Evolutionary conservation across 2,888 invertebrate species (phyloP).

Genomic region (Meteorus cinctellus): DNA sequence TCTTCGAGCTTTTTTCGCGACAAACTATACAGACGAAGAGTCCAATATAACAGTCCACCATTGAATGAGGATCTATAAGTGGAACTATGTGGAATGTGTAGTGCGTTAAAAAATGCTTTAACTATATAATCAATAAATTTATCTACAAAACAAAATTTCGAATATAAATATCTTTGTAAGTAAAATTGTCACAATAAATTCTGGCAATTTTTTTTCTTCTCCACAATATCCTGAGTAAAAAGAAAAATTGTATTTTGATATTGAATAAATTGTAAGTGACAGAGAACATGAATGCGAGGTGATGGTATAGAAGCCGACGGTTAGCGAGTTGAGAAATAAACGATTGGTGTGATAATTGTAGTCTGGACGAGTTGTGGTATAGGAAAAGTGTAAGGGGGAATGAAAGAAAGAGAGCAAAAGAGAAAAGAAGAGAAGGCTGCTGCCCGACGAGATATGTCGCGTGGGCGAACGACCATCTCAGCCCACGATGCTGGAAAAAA

Average conservation of each 20-base stretch:
- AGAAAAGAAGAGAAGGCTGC: constrained; percentile 34
- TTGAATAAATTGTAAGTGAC: constrained; percentile 24
- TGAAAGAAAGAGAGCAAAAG: constrained; percentile 8
- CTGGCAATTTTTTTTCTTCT: no score
- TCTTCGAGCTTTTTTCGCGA: background rate
- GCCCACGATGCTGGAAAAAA: constrained; percentile 50
- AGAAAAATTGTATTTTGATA: background rate
- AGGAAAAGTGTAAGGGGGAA: constrained; percentile 33
- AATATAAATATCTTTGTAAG: no score
- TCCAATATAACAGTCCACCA: background rate
- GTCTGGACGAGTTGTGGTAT: constrained; percentile 42
- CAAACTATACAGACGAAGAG: background rate
- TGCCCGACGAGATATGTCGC: constrained; percentile 48
- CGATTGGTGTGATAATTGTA: constrained; percentile 46
- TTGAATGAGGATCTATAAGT: constrained; percentile 12
- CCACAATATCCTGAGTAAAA: no score
- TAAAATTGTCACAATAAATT: no score
- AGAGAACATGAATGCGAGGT: constrained; percentile 22
- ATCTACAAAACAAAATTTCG: background rate
- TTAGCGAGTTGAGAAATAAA: constrained; percentile 47
- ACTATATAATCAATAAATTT: background rate
- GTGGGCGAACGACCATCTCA: constrained; percentile 58
- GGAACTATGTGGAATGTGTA: constrained; percentile 17
- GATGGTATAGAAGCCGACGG: constrained; percentile 27
- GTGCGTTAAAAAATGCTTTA: background rate